Evolutionary conservation across 1,140 invertebrate species (phyloP), one percentile per base, ranked within the genome.

Genomic region (Eueides isabella): DNA sequence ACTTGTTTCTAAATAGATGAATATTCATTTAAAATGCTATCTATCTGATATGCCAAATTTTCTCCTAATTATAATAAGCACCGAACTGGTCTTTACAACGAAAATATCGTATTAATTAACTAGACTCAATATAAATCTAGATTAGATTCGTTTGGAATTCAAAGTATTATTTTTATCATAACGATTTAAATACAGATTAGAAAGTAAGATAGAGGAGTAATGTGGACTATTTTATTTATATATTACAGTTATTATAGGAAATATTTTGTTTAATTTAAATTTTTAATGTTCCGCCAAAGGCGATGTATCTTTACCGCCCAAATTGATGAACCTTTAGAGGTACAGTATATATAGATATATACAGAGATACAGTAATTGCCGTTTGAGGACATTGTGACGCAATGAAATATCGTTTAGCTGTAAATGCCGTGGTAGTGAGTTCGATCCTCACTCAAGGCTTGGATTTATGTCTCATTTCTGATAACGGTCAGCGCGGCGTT

Each of bases 31-130:
- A 63, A n/a, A n/a, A 26, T n/a, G 48, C 35, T 31, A 5, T 19
- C n/a, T 26, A 55, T 55, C 23, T 55, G 23, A 23, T 7, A 38
- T 26, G 41, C 23, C 48, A 19, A 31, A 38, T 67, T 67, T 67
- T 67, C 66, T 55, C 66, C 28, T 55, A 67, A 67, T 67, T 55
- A 67, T 55, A 67, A 67, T 67, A 67, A 44, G 44, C 26, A 67
- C 65, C 48, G n/a, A 23, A 19, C 48, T n/a, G 48, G n/a, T 19
- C 16, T 19, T n/a, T 44, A 5, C 41, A 55, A 55, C 48, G 19
- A 55, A 55, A 55, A 23, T 55, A 55, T 55, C 19, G 19, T 55
- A 55, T 55, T 55, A 55, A 55, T 55, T 55, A 55, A 55, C 23
- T 12, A 55, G 48, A 55, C 7, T 26, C 23, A 55, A 55, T 55